Evolutionary conservation across 2,797 vertebrate species (phyloP).

Genomic region (Sphenodon punctatus): DNA sequence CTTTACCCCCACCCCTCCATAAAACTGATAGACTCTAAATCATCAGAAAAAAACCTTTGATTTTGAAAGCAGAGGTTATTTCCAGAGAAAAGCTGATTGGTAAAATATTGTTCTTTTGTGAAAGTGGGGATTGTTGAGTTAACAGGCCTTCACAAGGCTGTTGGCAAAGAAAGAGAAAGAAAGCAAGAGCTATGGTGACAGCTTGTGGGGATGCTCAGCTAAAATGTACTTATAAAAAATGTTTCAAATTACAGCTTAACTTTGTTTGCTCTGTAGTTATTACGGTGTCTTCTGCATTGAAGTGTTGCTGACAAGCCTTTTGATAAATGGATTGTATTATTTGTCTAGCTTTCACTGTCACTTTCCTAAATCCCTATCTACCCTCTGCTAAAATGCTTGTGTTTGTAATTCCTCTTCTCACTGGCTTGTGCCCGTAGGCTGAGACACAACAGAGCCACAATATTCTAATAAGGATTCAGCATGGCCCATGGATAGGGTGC

Average conservation of each 20-base stretch:
- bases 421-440: too few relatives aligned
- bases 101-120: conserved; percentile 13
- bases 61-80: conserved; percentile 21
- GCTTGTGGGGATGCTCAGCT: background rate
- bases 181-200: background rate
- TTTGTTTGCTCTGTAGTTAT: background rate
- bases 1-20: background rate
- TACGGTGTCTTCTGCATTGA: background rate
- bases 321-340: background rate
- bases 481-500: too few relatives aligned
- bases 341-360: background rate
- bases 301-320: background rate
- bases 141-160: background rate
- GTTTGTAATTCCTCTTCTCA: too few relatives aligned
- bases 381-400: too few relatives aligned
- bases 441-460: too few relatives aligned
- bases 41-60: background rate
- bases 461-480: too few relatives aligned
- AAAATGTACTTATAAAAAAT: background rate
- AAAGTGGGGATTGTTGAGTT: background rate
- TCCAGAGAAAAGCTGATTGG: background rate
- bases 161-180: background rate
- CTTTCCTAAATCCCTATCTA: too few relatives aligned
- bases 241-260: background rate
- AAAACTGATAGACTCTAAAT: background rate